These are phyloP conservation scores for Homarus americanus DNA, from an alignment of 1,140 invertebrate genomes.

Conservation along the genomic window DNA sequence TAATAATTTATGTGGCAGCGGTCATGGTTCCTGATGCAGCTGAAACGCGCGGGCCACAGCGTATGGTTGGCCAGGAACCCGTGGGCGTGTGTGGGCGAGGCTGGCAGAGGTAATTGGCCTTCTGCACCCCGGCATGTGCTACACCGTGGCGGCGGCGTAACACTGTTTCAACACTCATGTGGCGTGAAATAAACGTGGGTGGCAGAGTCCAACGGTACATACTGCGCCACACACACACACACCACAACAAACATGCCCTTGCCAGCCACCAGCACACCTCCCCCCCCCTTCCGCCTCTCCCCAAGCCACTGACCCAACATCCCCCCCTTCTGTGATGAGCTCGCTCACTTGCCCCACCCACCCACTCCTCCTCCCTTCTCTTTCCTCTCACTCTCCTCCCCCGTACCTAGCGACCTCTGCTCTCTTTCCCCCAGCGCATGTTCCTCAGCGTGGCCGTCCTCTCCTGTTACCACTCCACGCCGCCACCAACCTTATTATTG, in stretches of 20 bases:
- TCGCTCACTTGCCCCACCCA: background rate
- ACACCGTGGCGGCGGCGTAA: background rate
- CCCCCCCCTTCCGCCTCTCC: background rate
- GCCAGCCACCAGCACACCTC: background rate
- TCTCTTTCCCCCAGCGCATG: background rate
- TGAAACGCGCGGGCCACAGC: background rate
- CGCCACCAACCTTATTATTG: no score
- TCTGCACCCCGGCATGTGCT: background rate
- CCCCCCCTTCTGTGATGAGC: background rate
- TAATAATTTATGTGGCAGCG: background rate
- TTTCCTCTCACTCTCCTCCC: background rate
- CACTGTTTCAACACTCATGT: no score
- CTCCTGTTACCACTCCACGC: background rate
- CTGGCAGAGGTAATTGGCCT: background rate
- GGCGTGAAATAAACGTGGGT: no score
- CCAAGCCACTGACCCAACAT: background rate
- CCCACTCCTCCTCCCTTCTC: background rate
- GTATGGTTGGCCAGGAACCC: background rate
- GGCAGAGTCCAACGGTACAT: no score
- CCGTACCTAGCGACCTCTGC: background rate
- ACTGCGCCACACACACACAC: background rate
- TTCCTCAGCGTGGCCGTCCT: background rate
- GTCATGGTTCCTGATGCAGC: background rate
- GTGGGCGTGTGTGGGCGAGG: background rate
- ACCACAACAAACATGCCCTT: background rate